Percentiles rank a stretch among this genome's conserved stretches.
Evolutionary conservation across 1,140 invertebrate species (phyloP).

Genomic region (Melipona quadrifasciata): DNA sequence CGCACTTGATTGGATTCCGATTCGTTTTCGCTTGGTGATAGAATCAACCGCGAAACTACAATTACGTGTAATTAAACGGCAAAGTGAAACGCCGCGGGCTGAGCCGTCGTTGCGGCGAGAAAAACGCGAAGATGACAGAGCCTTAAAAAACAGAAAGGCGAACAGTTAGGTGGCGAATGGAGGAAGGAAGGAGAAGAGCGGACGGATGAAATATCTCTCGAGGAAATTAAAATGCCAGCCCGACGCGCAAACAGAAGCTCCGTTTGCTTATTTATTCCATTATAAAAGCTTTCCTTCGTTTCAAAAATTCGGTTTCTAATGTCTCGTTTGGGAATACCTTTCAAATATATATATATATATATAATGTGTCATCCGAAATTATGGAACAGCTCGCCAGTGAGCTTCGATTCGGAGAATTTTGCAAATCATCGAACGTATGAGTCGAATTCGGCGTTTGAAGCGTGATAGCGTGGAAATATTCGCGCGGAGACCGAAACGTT

Average conservation of each 20-base stretch:
- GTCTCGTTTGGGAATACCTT: slow-evolving; percentile 2
- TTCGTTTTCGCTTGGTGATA: background rate
- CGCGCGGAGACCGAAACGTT: background rate
- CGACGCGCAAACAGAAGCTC: slow-evolving; percentile 53
- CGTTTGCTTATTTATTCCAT: slow-evolving; percentile 73
- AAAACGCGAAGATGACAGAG: background rate
- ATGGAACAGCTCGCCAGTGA: background rate
- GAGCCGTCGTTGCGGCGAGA: background rate
- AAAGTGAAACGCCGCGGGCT: background rate
- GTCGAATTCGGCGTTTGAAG: background rate
- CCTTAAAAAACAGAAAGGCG: background rate
- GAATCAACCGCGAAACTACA: too few species aligned
- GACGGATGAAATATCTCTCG: slow-evolving; percentile 61
- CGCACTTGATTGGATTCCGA: too few species aligned
- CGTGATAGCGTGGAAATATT: background rate
- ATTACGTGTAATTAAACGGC: background rate
- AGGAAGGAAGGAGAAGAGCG: background rate
- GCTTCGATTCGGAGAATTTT: background rate
- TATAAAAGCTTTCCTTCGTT: slow-evolving; percentile 51
- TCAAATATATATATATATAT: background rate
- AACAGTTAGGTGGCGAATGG: background rate
- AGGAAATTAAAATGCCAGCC: slow-evolving; percentile 71
- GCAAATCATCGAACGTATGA: background rate
- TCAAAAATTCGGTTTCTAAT: slow-evolving; percentile 11
- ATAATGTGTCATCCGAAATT: background rate